Conservation (phyloP, 2,113 vertebrate genomes). For the Speoplatyrhinus poulsoni region DNA sequence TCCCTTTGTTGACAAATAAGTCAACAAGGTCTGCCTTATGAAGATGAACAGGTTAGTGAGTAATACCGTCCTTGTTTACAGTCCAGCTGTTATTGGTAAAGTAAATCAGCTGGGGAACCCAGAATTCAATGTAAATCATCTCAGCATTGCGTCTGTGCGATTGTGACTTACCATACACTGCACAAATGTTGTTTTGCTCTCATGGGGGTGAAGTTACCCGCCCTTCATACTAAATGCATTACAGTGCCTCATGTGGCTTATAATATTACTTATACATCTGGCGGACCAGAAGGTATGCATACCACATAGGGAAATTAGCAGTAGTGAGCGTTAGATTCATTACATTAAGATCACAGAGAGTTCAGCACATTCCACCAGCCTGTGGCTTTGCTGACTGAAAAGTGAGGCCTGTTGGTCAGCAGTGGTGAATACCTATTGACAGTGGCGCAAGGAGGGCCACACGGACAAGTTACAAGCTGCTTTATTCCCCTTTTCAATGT, state of each 20-base stretch:
- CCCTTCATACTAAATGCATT: slow-evolving; percentile 46
- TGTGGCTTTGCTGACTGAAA: too few relatives aligned
- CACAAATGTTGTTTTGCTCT: slow-evolving; percentile 23
- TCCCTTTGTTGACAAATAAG: slow-evolving; percentile 43
- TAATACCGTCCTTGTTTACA: not conserved
- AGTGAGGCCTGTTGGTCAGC: too few relatives aligned
- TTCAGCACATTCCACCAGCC: not conserved
- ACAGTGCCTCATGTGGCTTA: slow-evolving; percentile 28
- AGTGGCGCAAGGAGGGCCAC: too few relatives aligned
- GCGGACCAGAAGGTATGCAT: slow-evolving; percentile 57
- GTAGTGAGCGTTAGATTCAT: slow-evolving; percentile 17
- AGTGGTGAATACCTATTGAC: too few relatives aligned
- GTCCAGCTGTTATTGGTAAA: not conserved
- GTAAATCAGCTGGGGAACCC: slow-evolving; percentile 3
- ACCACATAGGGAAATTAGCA: slow-evolving; percentile 44
- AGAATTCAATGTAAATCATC: not conserved
- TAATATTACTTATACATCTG: slow-evolving; percentile 58
- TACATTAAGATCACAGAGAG: not conserved
- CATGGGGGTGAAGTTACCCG: slow-evolving; percentile 49
- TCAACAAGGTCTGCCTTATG: slow-evolving; percentile 40
- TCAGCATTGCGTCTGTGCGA: not conserved
- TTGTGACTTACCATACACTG: not conserved
- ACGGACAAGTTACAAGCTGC: too few relatives aligned
- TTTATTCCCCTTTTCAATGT: too few relatives aligned
- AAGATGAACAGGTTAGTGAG: slow-evolving; percentile 20